phyloP scores from a whole-genome alignment of 2,797 vertebrate species.

The Chelon auratus region DNA sequence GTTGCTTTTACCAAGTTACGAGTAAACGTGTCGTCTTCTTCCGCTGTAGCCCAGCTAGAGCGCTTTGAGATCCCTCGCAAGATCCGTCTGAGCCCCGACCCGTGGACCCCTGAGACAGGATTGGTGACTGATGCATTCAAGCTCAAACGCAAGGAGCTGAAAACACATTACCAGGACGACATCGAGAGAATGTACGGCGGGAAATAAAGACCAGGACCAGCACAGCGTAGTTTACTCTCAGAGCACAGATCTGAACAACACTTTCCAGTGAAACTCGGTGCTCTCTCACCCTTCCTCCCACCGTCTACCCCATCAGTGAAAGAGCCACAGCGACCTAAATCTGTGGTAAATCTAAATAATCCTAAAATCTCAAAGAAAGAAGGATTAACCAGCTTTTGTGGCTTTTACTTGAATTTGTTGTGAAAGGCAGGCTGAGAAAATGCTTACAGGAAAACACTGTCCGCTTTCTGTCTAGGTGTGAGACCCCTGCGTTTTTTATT shows the following conservation, averaged over 20 bases:
- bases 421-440: constrained; percentile 15
- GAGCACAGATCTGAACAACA: constrained; percentile 51
- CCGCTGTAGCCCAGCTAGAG: constrained; percentile 89
- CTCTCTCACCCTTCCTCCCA: background rate
- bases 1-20: background rate
- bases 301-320: constrained; percentile 67
- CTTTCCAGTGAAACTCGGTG: constrained; percentile 27
- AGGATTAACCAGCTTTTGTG: background rate
- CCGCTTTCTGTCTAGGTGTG: constrained; percentile 37
- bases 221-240: background rate
- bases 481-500: constrained; percentile 43
- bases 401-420: constrained; percentile 54
- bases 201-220: constrained; percentile 73
- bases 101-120: constrained; percentile 96
- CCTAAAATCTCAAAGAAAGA: constrained; percentile 57
- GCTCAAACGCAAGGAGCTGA: constrained; percentile 94
- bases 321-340: constrained; percentile 82
- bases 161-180: constrained; percentile 89
- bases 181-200: constrained; percentile 94
- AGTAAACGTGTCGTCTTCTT: background rate
- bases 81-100: constrained; percentile 91
- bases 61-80: constrained; percentile 95
- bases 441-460: constrained; percentile 5
- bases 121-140: constrained; percentile 97
- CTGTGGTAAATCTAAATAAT: constrained; percentile 37